Base-by-base conservation (phyloP, 2,797 vertebrate genomes). In the Acanthurus lineatus region DNA sequence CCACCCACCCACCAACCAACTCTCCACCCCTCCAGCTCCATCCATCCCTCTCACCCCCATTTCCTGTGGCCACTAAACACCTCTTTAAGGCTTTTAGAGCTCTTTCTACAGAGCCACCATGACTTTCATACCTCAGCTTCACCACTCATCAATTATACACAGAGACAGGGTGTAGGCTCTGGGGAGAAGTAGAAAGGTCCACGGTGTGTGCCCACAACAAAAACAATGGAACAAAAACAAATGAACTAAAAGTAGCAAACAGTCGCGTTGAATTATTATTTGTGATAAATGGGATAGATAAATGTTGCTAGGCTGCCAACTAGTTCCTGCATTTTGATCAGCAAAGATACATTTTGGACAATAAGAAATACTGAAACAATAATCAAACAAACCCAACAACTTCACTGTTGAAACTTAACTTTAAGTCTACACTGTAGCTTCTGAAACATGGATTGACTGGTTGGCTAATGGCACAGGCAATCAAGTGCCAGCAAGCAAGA, bases 11-110 rank as follows among this genome's bases (percentile, higher is more conserved):
- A 28, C 28, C 28, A 2, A 28, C 17, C 52, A 54, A 35, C 1
- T 73, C 60, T 57, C 28, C 28, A 28, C 28, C 28, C 28, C 72
- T 61, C 66, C 45, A 16, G 25, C 62, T 68, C 59, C 45, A 62
- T 75, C 72, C 64, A 48, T 82, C 71, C 38, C 60, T 77, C 80
- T 62, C 75, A 68, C 66, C 69, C 67, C 79, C 84, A 91, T 89
- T 93, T 92, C 88, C 88, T 85, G 77, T 82, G 87, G 86, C 89
- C 89, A 84, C 90, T 92, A 89, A 94, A 89, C 84, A 88, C 85
- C 80, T 91, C 86, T 88, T 87, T 86, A 88, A 78, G 57, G 90
- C 91, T 93, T 87, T 94, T 84, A 93, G 82, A 66, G 68, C 60
- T 63, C 72, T 81, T 88, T 79, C 69, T 82, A 40, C 63, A 78